phyloP scores from a whole-genome alignment of 2,113 vertebrate genomes.

The Albula glossodonta region DNA sequence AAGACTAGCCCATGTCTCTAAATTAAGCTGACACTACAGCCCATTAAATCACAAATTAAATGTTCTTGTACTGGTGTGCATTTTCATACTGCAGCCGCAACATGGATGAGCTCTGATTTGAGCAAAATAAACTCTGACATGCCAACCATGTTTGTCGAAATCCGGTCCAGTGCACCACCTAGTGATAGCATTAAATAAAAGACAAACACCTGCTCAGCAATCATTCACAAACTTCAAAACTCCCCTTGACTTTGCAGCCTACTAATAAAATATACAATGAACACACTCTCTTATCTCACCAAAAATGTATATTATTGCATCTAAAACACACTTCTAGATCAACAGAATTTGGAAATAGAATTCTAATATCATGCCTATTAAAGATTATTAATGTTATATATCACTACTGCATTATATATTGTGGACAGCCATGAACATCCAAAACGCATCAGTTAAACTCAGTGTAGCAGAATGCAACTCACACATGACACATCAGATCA shows the following conservation, averaged over 20 bases:
- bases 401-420: too few relatives aligned
- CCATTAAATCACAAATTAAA: constrained; percentile 29
- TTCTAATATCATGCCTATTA: too few relatives aligned
- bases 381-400: too few relatives aligned
- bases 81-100: not conserved
- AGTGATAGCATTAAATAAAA: not conserved
- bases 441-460: too few relatives aligned
- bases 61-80: not conserved
- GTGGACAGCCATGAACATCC: too few relatives aligned
- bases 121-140: not conserved
- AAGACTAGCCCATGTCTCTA: not conserved
- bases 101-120: not conserved
- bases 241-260: not conserved
- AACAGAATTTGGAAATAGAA: too few relatives aligned
- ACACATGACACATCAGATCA: too few relatives aligned
- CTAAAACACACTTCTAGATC: not conserved
- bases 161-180: not conserved
- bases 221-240: not conserved
- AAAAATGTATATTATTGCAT: not conserved
- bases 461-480: too few relatives aligned
- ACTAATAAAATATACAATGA: not conserved
- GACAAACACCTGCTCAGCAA: not conserved
- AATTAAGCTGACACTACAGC: not conserved
- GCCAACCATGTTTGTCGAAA: not conserved
- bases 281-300: not conserved